These are phyloP conservation scores for Hemibagrus wyckioides DNA, from an alignment of 2,113 vertebrate genomes.

Conservation along the genomic window DNA sequence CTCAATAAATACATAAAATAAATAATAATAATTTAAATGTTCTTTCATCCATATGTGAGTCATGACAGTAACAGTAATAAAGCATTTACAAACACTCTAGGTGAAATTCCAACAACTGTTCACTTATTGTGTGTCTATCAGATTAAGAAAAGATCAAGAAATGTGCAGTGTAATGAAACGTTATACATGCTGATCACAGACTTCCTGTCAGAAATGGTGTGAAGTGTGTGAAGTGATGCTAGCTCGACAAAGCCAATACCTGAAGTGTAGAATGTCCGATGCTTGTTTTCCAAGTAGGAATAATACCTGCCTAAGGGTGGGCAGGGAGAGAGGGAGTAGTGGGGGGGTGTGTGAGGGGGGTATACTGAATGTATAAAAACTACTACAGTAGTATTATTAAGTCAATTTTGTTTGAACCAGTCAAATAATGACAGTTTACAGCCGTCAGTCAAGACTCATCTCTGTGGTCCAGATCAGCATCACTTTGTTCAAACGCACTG, in stretches of 20 bases:
- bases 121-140: neutral
- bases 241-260: neutral
- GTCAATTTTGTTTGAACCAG: neutral
- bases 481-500: neutral
- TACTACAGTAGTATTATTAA: neutral
- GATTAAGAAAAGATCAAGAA: neutral
- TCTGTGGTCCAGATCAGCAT: neutral
- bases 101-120: neutral
- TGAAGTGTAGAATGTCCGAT: neutral
- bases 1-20: neutral
- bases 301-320: neutral
- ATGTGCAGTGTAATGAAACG: neutral
- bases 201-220: neutral
- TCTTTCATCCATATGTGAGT: neutral
- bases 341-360: no score
- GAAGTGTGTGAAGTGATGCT: neutral
- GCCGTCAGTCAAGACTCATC: neutral
- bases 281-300: neutral
- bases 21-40: neutral
- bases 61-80: neutral
- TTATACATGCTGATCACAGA: neutral
- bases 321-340: no score
- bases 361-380: no score
- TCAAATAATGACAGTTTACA: neutral
- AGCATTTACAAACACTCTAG: neutral